Evolutionary conservation across 2,797 vertebrate genomes (phyloP).

Genomic region (Miichthys miiuy): DNA sequence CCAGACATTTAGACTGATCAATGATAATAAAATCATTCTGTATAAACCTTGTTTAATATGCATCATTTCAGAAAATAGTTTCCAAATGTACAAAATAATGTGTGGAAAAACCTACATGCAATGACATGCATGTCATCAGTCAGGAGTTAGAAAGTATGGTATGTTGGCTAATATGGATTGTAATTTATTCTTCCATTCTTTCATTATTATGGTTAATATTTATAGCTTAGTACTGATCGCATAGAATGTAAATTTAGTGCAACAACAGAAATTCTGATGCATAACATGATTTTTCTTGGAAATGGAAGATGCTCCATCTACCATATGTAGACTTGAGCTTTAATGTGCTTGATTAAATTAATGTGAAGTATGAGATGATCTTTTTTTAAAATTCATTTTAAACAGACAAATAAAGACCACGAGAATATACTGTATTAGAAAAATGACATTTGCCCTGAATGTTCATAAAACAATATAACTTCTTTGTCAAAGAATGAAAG

Average conservation of each 20-base stretch:
- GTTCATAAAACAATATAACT: constrained; percentile 26
- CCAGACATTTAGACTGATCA: background rate
- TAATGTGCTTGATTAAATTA: constrained; percentile 1
- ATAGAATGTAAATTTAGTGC: constrained; percentile 4
- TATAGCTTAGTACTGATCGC: constrained; percentile 19
- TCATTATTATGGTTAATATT: constrained; percentile 21
- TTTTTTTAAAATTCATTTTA: background rate
- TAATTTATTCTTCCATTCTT: constrained; percentile 9
- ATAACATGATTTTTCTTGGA: constrained; percentile 15
- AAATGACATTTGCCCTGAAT: background rate
- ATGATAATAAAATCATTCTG: background rate
- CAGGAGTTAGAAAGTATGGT: background rate
- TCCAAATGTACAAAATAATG: background rate
- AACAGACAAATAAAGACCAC: constrained; percentile 8
- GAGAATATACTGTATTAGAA: background rate
- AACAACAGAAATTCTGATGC: constrained; percentile 7
- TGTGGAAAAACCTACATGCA: background rate
- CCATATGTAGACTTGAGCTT: background rate
- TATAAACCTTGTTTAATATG: background rate
- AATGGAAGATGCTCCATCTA: constrained; percentile 4
- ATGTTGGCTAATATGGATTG: background rate
- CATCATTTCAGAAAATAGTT: background rate
- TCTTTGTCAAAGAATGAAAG: constrained; percentile 18
- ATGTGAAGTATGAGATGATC: background rate
- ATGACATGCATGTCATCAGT: background rate